Base-by-base conservation (phyloP, 2,797 vertebrate species). In the Anguilla marmorata region DNA sequence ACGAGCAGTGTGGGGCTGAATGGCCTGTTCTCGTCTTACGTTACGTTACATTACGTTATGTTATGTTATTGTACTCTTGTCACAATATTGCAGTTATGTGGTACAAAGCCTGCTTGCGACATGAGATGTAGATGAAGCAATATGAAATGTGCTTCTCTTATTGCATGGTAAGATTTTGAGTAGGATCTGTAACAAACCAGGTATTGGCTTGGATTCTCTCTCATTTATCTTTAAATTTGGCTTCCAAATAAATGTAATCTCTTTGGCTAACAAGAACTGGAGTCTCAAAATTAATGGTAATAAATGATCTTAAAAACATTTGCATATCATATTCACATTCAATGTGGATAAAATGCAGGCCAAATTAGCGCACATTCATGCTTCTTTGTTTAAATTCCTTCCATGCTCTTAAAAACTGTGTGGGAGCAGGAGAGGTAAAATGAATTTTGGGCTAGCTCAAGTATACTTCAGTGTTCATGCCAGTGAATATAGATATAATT, bases 101-200 rank as follows among this genome's bases (percentile, higher is more conserved):
- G 52, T 84, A 86, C 60, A 87, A 89, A 87, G 52, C 52, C 79
- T 50, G 21, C 76, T 54, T 74, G 37, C 48, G 56, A 16, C 21
- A 27, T 41, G 30, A 33, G 87, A 83, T 45, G 82, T 9, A 45
- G 56, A 72, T 41, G 9, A 60, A 63, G 37, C 45, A 45, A 69
- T 21, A 88, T 37, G 37, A 5, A 41, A 74, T 12, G 11, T 30
- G 69, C 3, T 74, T 33, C 3, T 27, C 12, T 14, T 74, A 14
- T 3, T 76, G 16, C 37, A 14, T 14, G 8, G 27, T 30, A 30
- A 30, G 33, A 76, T 33, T 76, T 21, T 76, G 14, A n/a, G 33
- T 16, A 21, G 33, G 33, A 41, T 76, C 30, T 76, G 30, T 76
- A 14, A 37, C 14, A 76, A 76, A 37, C 33, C 33, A 76, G 14